These are phyloP conservation scores for Girardinichthys multiradiatus DNA, from an alignment of 2,113 vertebrate genomes.

Conservation along the genomic window DNA sequence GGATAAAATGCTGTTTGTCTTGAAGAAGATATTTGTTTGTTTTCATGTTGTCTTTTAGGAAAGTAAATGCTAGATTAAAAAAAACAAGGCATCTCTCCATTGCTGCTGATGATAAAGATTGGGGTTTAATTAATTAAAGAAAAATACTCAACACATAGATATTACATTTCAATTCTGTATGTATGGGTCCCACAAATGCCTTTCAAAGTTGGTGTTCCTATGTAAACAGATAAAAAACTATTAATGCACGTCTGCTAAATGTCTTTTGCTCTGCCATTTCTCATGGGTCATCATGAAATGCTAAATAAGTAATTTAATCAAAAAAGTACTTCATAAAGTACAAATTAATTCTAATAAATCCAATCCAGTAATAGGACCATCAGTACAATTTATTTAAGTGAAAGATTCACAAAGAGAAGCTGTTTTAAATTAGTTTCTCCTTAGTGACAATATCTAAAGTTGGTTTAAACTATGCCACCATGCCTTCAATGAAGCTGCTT, in stretches of 20 bases:
- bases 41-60: neutral
- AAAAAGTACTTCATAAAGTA: no score
- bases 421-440: no score
- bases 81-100: neutral
- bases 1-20: neutral
- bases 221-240: neutral
- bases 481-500: no score
- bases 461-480: no score
- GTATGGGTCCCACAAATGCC: neutral
- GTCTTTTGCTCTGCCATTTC: no score
- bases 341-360: no score
- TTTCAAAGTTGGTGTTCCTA: neutral
- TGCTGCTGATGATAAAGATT: neutral
- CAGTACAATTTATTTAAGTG: no score
- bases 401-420: no score
- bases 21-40: accelerated
- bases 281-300: no score
- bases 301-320: no score
- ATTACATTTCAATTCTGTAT: neutral
- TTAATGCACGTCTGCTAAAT: neutral
- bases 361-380: no score
- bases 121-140: neutral
- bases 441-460: no score
- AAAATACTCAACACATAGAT: neutral
- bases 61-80: neutral